Base-by-base conservation (phyloP, 2,797 vertebrate genomes). In the Steatocranus sp. region DNA sequence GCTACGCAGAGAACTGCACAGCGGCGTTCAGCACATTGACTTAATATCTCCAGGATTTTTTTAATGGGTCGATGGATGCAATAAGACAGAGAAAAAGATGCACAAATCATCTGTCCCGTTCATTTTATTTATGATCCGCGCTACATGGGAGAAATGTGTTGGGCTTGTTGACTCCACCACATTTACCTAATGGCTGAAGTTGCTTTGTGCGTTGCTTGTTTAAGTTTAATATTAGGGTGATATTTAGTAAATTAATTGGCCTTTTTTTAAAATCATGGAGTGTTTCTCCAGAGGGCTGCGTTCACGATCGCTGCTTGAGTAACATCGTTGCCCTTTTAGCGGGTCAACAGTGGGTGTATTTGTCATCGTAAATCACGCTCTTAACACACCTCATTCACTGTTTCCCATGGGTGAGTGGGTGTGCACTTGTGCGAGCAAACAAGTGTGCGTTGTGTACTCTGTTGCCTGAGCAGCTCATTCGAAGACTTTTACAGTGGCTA, bases 311-410 rank as follows among this genome's bases (percentile, higher is more conserved):
- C 81, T 15, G 48, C 66, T 48, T 36, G 27, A 36, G 25, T 30
- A 36, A 80, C 75, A 18, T 54, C 38, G 66, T 77, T 61, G 82
- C n/a, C 84, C 81, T 86, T 84, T 74, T 78, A 5, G 49, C 56
- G 18, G 90, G 86, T 90, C 90, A 86, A 75, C 79, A 18, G 36
- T 73, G 86, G 80, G 75, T 51, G 86, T 84, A 8, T 89, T 84
- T 63, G 84, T 75, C 74, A 1, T 76, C 89, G 78, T 91, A 89
- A 90, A 94, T 93, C 90, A 87, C 58, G 0, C 85, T 85, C 63
- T 82, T 53, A 77, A 80, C 84, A 66, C 88, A 78, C 81, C 87
- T 86, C 86, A 5, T 58, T 79, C 78, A 43, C 30, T 17, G 32
- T 76, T 84, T 87, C 84, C 75, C 85, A 78, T 77, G 80, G 61